Percentiles rank a stretch among this genome's conserved stretches.
Conservation (phyloP, 1,140 invertebrate genomes). For the Harpegnathos saltator region DNA sequence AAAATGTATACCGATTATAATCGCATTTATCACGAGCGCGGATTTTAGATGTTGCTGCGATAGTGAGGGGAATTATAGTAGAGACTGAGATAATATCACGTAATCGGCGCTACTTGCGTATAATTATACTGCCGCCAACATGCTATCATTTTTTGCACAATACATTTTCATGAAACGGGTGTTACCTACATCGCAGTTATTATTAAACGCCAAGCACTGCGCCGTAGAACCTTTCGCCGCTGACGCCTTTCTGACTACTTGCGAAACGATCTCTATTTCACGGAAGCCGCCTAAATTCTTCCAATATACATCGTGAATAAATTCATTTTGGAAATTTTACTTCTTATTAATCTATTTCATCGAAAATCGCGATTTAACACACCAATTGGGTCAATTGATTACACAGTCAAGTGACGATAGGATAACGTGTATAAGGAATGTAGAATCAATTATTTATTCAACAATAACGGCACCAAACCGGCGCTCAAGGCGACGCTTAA, state of each 20-base stretch:
- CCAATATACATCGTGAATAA: constrained; percentile 10
- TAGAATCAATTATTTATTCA: constrained; percentile 42
- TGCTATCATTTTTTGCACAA: constrained; percentile 29
- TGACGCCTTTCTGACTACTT: constrained; percentile 17
- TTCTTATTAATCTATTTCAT: neutral
- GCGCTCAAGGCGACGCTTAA: neutral
- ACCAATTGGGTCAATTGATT: neutral
- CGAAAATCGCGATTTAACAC: neutral
- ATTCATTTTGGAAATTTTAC: neutral
- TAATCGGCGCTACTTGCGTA: constrained; percentile 41
- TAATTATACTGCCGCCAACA: constrained; percentile 44
- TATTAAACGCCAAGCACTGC: constrained; percentile 30
- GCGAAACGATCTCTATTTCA: constrained; percentile 23
- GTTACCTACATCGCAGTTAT: constrained; percentile 15
- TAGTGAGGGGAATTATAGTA: constrained; percentile 44
- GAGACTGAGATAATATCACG: constrained; percentile 33
- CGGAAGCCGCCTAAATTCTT: constrained; percentile 20
- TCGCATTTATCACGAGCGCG: constrained; percentile 42
- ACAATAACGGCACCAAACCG: constrained; percentile 24
- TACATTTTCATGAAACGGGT: constrained; percentile 54
- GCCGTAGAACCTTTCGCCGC: constrained; percentile 29
- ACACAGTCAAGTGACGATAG: neutral
- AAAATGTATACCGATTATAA: constrained; percentile 50
- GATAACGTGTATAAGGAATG: neutral
- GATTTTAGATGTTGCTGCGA: constrained; percentile 41